These are phyloP conservation scores for Egretta garzetta DNA, from an alignment of 2,113 vertebrate species.

Conservation along the genomic window DNA sequence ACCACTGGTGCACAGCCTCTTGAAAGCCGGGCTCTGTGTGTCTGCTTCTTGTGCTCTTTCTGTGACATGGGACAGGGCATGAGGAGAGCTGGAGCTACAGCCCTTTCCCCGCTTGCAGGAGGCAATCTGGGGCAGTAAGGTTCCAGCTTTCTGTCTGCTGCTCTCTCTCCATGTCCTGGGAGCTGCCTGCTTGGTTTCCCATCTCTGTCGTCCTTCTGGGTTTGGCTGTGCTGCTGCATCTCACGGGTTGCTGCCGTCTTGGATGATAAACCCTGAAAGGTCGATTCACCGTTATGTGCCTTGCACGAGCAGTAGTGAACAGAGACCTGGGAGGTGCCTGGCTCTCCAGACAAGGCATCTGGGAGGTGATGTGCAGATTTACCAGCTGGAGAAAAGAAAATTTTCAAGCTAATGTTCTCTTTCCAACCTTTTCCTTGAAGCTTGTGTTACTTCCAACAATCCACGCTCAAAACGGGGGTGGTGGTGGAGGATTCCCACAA, in stretches of 20 bases:
- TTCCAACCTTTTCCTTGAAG: background rate
- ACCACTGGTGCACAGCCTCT: background rate
- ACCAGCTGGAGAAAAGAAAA: background rate
- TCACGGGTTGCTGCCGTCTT: background rate
- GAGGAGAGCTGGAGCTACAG: background rate
- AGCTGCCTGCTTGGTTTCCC: background rate
- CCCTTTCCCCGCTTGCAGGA: background rate
- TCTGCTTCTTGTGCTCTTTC: background rate
- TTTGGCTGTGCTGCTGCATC: background rate
- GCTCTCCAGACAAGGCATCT: background rate
- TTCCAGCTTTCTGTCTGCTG: background rate
- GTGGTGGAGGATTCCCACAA: background rate
- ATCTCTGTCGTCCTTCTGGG: background rate
- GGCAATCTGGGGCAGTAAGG: background rate
- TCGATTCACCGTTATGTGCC: background rate
- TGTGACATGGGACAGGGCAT: background rate
- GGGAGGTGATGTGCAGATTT: background rate
- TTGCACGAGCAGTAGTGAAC: background rate
- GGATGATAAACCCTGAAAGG: background rate
- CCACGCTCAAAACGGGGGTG: rapidly evolving
- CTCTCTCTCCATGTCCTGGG: background rate
- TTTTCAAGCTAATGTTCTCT: background rate
- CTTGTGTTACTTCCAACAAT: background rate
- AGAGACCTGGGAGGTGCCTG: background rate
- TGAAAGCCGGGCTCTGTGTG: background rate